A percentile compares a stretch with the other conserved stretches of the same genome.
These are phyloP conservation scores for Odobenus rosmarus DNA, from an alignment of 2,113 vertebrate genomes.

Conservation along the genomic window DNA sequence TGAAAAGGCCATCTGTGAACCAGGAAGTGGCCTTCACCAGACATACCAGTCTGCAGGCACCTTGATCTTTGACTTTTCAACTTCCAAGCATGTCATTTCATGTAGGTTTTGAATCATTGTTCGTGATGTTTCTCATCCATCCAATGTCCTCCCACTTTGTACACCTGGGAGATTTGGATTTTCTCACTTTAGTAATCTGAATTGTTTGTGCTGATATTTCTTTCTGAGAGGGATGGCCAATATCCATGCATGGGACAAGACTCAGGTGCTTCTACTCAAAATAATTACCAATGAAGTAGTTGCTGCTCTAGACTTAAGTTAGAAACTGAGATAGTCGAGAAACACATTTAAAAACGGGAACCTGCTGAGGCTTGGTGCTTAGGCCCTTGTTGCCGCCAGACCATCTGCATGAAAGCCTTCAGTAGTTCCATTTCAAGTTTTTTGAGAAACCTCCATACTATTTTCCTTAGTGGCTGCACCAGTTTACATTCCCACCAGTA, in stretches of 20 bases:
- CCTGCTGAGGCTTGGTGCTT: neutral
- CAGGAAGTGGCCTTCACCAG: neutral
- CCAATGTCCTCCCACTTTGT: neutral
- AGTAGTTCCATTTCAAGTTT: neutral
- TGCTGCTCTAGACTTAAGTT: neutral
- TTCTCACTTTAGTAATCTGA: slow-evolving; percentile 38
- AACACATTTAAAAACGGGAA: neutral
- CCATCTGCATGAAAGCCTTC: neutral
- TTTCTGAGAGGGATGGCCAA: neutral
- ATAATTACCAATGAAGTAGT: neutral
- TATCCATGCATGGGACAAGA: neutral
- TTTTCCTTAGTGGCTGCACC: neutral
- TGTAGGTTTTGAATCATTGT: neutral
- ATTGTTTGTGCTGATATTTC: slow-evolving; percentile 55
- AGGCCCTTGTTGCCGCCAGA: neutral
- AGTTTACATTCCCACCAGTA: neutral
- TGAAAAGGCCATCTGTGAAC: neutral
- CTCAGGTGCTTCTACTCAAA: neutral
- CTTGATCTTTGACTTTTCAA: neutral
- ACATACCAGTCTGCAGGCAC: neutral
- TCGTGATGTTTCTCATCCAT: neutral
- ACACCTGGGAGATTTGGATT: slow-evolving; percentile 35
- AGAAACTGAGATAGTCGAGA: neutral
- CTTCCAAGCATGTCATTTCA: neutral
- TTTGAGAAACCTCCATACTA: neutral